phyloP scores from a whole-genome alignment of 2,888 invertebrate species.

The Alsophila aescularia region DNA sequence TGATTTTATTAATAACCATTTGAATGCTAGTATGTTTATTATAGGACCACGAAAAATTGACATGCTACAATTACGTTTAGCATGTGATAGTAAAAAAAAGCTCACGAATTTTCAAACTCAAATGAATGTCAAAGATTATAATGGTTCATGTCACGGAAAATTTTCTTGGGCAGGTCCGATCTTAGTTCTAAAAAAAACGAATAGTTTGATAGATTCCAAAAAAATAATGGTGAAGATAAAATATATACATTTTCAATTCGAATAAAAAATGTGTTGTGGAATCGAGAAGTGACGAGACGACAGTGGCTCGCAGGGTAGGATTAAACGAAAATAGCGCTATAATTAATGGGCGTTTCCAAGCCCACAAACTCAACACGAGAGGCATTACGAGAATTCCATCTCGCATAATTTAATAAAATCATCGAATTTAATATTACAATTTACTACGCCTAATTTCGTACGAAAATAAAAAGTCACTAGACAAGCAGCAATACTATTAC shows the following conservation, averaged over 20 bases:
- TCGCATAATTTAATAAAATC: slow-evolving; percentile 48
- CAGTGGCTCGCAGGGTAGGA: slow-evolving; percentile 71
- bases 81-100: no score
- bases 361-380: slow-evolving; percentile 69
- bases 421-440: slow-evolving; percentile 44
- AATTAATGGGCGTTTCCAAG: slow-evolving; percentile 74
- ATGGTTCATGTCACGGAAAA: neutral
- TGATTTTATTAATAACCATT: no score
- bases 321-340: slow-evolving; percentile 76
- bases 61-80: no score
- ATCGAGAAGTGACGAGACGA: slow-evolving; percentile 65
- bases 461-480: slow-evolving; percentile 23
- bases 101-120: no score
- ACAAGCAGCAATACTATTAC: slow-evolving; percentile 11
- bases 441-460: slow-evolving; percentile 32
- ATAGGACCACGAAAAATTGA: no score
- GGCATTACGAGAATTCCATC: slow-evolving; percentile 64
- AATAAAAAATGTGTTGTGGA: slow-evolving; percentile 52
- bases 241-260: slow-evolving; percentile 29
- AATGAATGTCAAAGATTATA: neutral
- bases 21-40: no score
- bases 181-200: neutral
- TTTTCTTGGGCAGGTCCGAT: neutral
- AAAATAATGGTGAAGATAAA: slow-evolving; percentile 2
- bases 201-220: neutral